A percentile compares a stretch with the other conserved stretches of the same genome.
Conservation (phyloP, 2,888 invertebrate genomes). For the Molanna angustata region DNA sequence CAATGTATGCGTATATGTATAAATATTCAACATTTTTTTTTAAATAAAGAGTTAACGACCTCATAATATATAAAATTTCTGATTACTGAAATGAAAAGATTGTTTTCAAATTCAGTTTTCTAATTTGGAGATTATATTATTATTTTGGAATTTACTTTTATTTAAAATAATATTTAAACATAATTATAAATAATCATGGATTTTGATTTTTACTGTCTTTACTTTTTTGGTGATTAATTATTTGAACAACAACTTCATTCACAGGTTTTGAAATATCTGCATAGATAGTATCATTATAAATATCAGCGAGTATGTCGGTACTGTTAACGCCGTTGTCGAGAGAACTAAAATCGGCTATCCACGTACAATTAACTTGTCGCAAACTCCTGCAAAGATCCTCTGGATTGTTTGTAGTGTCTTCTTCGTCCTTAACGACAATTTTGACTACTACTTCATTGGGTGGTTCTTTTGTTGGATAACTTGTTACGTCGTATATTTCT, state of each 20-base stretch:
- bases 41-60: too few species aligned
- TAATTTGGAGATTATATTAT: too few species aligned
- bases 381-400: not conserved
- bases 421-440: not conserved
- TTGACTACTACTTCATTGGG: not conserved
- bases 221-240: not conserved
- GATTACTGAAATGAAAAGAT: too few species aligned
- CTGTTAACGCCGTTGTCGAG: not conserved
- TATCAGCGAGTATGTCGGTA: not conserved
- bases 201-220: not conserved
- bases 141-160: too few species aligned
- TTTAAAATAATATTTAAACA: not conserved
- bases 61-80: too few species aligned
- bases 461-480: not conserved
- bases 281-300: constrained; percentile 1
- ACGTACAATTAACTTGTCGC: not conserved
- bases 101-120: too few species aligned
- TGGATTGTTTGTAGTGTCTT: not conserved
- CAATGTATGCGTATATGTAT: too few species aligned
- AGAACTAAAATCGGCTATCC: constrained; percentile 7
- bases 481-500: not conserved
- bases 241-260: constrained; percentile 10
- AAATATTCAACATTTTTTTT: too few species aligned
- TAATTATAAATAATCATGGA: not conserved
- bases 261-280: not conserved